Conservation (phyloP, 1,140 invertebrate genomes). For the Euura lappo region DNA sequence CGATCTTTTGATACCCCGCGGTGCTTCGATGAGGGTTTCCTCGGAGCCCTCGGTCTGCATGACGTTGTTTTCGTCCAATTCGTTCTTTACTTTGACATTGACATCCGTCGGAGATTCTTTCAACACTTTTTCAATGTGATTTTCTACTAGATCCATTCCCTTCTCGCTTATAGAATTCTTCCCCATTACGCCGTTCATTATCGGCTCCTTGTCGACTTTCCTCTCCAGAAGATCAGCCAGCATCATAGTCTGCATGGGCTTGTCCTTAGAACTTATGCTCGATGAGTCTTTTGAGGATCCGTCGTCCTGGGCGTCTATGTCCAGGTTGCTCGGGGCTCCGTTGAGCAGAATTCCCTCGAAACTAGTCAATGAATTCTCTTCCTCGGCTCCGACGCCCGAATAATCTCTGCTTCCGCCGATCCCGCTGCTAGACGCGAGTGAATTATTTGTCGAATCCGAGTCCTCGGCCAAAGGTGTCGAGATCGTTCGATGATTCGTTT, state of each 20-base stretch:
- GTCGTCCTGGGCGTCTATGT: slow-evolving; percentile 63
- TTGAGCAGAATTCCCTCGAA: slow-evolving; percentile 69
- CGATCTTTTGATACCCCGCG: slow-evolving; percentile 54
- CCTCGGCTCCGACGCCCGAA: slow-evolving; percentile 58
- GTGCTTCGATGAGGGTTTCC: slow-evolving; percentile 50
- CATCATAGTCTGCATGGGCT: slow-evolving; percentile 63
- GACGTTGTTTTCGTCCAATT: slow-evolving; percentile 32
- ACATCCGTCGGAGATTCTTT: slow-evolving; percentile 52
- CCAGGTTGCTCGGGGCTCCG: slow-evolving; percentile 62
- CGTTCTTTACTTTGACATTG: slow-evolving; percentile 46
- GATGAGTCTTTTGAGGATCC: slow-evolving; percentile 64
- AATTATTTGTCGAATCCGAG: slow-evolving; percentile 66
- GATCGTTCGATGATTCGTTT: slow-evolving; percentile 43
- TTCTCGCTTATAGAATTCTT: slow-evolving; percentile 69
- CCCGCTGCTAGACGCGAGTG: slow-evolving; percentile 64
- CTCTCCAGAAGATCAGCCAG: slow-evolving; percentile 72
- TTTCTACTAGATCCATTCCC: slow-evolving; percentile 68
- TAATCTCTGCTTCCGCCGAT: slow-evolving; percentile 58
- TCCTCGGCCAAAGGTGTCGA: slow-evolving; percentile 60
- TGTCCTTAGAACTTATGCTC: slow-evolving; percentile 50
- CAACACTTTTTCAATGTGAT: slow-evolving; percentile 65
- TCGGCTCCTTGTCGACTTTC: slow-evolving; percentile 67
- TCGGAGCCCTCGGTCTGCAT: slow-evolving; percentile 49
- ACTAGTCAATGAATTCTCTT: slow-evolving; percentile 69
- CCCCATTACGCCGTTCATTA: slow-evolving; percentile 66